A percentile compares a stretch with the other conserved stretches of the same genome.
Conservation (phyloP, 2,888 invertebrate genomes). For the Tillus elongatus region DNA sequence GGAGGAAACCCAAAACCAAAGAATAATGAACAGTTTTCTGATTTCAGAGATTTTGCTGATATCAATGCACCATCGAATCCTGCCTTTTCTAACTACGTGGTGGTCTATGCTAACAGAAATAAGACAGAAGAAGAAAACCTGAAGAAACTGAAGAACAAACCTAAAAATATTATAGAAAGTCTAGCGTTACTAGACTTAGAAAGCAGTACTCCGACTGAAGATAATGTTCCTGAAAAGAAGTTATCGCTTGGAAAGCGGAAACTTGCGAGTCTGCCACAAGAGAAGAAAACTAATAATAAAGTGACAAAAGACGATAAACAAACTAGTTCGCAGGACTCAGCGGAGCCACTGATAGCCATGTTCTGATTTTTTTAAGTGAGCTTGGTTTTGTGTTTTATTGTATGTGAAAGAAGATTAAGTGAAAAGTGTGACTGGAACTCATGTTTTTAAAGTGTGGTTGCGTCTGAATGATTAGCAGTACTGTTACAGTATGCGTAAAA, state of each 20-base stretch:
- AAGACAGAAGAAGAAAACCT: conserved; percentile 50
- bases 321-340: background rate
- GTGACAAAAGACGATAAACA: conserved; percentile 32
- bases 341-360: background rate
- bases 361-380: background rate
- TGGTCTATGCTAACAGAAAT: conserved; percentile 77
- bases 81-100: conserved; percentile 73
- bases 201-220: conserved; percentile 19
- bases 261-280: conserved; percentile 47
- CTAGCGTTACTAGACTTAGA: conserved; percentile 62
- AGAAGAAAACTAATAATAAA: conserved; percentile 47
- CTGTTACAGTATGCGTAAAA: no score
- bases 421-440: no score
- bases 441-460: no score
- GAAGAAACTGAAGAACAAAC: conserved; percentile 42
- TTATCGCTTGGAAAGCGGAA: conserved; percentile 58
- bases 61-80: conserved; percentile 75
- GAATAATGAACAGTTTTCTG: conserved; percentile 76
- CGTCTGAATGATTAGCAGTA: no score
- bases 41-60: conserved; percentile 84
- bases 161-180: conserved; percentile 79
- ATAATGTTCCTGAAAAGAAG: conserved; percentile 36
- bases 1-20: conserved; percentile 64
- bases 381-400: no score
- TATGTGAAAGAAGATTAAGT: no score